Base-by-base conservation (phyloP, 2,797 vertebrate genomes). In the Spatula versicolor region DNA sequence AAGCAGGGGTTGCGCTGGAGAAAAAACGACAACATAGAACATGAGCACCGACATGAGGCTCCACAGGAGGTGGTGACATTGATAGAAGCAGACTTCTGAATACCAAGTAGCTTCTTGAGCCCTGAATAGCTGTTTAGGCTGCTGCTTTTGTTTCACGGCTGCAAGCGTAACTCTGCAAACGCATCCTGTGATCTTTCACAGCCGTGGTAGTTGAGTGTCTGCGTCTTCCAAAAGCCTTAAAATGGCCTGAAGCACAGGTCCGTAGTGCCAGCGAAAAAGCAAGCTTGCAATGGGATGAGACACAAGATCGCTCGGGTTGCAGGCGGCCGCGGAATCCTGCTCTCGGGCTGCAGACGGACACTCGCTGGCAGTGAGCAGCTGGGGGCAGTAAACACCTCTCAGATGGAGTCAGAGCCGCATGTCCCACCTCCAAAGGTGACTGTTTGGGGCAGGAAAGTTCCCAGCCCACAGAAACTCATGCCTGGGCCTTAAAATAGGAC, bases 51-150 rank as follows among this genome's bases (percentile, higher is more conserved):
- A 90, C 55, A 21, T 12, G 35, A 0, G 0, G 48, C 39, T 86
- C 59, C 56, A 22, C 0, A 1, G 25, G 31, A 75, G 31, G 50
- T 22, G 33, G 62, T 56, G 80, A 92, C 17, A 3, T 22, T 85
- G 86, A 90, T 13, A 54, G 59, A 88, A 83, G 76, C 83, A 90
- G 90, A 88, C 67, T 80, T 94, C 88, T 48, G 90, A 71, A 86
- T 64, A 74, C 45, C 80, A 90, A 75, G 48, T 37, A 90, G n/a
- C 60, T 92, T 92, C 52, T 79, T 63, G 63, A 96, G 77, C 77
- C 72, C 60, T 67, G 82, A 88, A 60, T 71, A 90, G 59, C 67
- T 68, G 35, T 75, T 90, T 80, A 79, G 81, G 41, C 72, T 63
- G 63, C 33, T 82, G 48, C 83, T 82, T 95, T 93, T 90, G 37